Base-by-base conservation (phyloP, 2,888 invertebrate genomes). In the Melinopterus prodromus region DNA sequence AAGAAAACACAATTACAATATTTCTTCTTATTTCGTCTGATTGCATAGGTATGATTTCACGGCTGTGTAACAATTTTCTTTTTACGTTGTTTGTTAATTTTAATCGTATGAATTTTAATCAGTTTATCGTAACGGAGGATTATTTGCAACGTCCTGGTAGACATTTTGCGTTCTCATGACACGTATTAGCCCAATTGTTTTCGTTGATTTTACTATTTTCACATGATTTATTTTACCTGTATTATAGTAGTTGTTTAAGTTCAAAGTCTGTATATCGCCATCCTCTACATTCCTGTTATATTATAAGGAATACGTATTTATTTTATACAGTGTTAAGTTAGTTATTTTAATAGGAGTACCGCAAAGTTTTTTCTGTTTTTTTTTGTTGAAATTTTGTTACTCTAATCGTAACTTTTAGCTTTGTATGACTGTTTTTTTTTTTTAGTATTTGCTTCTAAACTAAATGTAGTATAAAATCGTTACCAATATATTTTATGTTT, bases 281-380 rank as follows among this genome's bases (percentile, higher is more conserved):
- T 75, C 70, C 5, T 78, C 26, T 15, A 74, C 69, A 76, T 75
- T 77, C n/a, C 38, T 78, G 71, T 53, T 78, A 37, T 78, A 69
- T 53, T 9, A 53, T 38, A 71, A 71, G 71, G 16, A 71, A 16
- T 72, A 14, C n/a, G 15, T 16, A 36, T 72, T 72, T 26, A 36
- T 36, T 72, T 26, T 72, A 16, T 72, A 72, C 16, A 72, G 35
- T 16, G 15, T 72, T 72, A 72, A 72, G 72, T 72, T 26, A 72
- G 72, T 72, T 26, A 72, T 72, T 26, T 36, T 72, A n/a, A 6
- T 78, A 15, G 76, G 16, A 37, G 14, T 74, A 71, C 70, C 69
- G 16, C 53, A n/a, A 12, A 53, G 12, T 16, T 72, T 72, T 78
- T 79, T 76, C 14, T 37, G 38, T 70, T 70, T 26, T 26, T 3